Base-by-base conservation (phyloP, 1,140 invertebrate genomes). In the Plodia interpunctella region DNA sequence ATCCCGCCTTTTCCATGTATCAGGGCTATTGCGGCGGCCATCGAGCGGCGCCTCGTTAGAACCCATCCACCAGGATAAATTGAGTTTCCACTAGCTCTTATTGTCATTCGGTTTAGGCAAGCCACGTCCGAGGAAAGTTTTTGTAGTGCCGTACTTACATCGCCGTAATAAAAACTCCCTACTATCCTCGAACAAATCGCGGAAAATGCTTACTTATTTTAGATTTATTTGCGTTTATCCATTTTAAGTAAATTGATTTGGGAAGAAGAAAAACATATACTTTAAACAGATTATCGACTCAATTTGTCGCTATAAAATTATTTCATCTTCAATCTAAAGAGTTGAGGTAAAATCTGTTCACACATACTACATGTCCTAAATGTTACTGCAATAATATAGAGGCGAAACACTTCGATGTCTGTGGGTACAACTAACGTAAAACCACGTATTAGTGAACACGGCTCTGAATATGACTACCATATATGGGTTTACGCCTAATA, bases 1-100 rank as follows among this genome's bases (percentile, higher is more conserved):
- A 67, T 57, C 64, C 79, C 81, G 81, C 81, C 81, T 75, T 74
- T 84, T 82, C 72, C 73, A 55, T 82, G 81, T 82, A 62, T 35
- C 49, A 28, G 52, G 55, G 61, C 55, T 59, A 66, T 60, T 66
- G 65, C 64, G 62, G 54, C 54, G 63, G 70, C 28, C 55, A 59
- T 58, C 50, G 58, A 30, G 54, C 30, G 55, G 55, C 53, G 51
- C 62, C 67, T 66, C 69, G 74, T 74, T 73, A 76, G 61, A 56
- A 55, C 57, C 55, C 62, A 52, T 69, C 71, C 68, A 65, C 53
- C 65, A 32, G 57, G 59, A 66, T 65, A 67, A 73, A 71, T 70
- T 62, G 67, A 74, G 64, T 72, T 74, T 70, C 64, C 61, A 65
- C 56, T 59, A 54, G 50, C 55, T 62, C 54, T 70, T 60, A 69